phyloP scores from a whole-genome alignment of 1,140 invertebrate species.

The Bombus superbus region DNA sequence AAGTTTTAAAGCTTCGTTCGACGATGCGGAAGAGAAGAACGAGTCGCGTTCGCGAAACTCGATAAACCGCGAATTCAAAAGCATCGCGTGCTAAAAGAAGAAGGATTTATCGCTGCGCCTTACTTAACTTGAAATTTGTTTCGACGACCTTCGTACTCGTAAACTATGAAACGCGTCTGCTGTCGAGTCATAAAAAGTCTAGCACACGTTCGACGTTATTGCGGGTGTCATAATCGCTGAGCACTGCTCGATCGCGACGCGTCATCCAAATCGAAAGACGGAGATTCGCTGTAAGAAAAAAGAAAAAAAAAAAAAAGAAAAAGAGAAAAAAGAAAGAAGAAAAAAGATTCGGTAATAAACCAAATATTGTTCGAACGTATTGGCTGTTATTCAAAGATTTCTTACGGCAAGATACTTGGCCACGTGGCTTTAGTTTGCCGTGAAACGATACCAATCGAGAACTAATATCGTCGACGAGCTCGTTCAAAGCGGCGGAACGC shows the following conservation, averaged over 20 bases:
- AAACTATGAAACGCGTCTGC: constrained; percentile 54
- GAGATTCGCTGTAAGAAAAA: not conserved
- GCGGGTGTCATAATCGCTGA: not conserved
- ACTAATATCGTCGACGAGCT: not conserved
- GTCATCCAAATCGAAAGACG: not conserved
- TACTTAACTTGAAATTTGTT: constrained; percentile 55
- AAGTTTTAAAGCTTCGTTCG: constrained; percentile 30
- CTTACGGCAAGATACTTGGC: not conserved
- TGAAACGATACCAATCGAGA: not conserved
- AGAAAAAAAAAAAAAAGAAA: too few species aligned
- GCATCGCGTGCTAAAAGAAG: constrained; percentile 9
- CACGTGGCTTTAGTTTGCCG: not conserved
- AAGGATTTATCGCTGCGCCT: constrained; percentile 54
- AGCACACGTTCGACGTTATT: constrained; percentile 12
- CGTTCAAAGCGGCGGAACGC: not conserved
- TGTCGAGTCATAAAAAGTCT: constrained; percentile 32
- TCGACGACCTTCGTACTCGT: constrained; percentile 44
- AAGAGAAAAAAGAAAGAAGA: too few species aligned
- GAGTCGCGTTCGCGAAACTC: not conserved
- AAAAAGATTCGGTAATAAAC: not conserved
- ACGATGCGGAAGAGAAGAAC: not conserved
- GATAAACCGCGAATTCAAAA: constrained; percentile 40
- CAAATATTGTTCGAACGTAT: not conserved
- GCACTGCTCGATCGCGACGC: not conserved
- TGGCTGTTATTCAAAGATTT: not conserved